Percentiles rank a stretch among this genome's conserved stretches.
Conservation (phyloP, 2,113 vertebrate genomes). For the Oreotrochilus melanogaster region DNA sequence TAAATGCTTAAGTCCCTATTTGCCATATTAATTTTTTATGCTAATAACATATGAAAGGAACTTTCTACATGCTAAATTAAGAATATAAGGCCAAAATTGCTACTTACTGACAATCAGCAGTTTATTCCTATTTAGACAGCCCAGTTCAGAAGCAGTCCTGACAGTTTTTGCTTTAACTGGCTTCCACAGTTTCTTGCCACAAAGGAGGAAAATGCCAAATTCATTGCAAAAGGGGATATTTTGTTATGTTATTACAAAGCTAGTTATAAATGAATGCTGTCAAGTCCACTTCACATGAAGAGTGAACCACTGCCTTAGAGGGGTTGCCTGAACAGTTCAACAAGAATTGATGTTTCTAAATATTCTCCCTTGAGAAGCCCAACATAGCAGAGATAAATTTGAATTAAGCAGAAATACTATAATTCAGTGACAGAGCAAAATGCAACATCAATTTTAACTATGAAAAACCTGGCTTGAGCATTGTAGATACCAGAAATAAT, state of each 20-base stretch:
- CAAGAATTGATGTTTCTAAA: conserved; percentile 15
- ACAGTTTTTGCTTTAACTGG: neutral
- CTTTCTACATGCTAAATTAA: neutral
- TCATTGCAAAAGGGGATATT: conserved; percentile 6
- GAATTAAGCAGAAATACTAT: neutral
- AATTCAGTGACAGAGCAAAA: neutral
- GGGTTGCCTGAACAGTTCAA: neutral
- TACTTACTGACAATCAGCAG: neutral
- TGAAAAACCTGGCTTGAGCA: neutral
- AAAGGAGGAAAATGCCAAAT: neutral
- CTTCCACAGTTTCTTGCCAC: neutral
- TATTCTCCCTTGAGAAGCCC: neutral
- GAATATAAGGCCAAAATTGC: neutral
- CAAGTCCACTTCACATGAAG: conserved; percentile 34
- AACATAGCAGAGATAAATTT: neutral
- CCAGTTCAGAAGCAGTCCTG: neutral
- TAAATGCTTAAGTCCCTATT: conserved; percentile 1
- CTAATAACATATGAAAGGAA: neutral
- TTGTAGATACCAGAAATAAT: neutral
- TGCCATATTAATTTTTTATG: neutral
- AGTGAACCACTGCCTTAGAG: neutral
- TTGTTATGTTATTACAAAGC: neutral
- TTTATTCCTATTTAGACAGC: neutral
- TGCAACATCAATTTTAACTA: neutral
- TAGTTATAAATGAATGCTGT: conserved; percentile 56